Percentiles rank a stretch among this genome's conserved stretches.
phyloP scores from a whole-genome alignment of 2,888 invertebrate species.

The Cistogaster globosa region DNA sequence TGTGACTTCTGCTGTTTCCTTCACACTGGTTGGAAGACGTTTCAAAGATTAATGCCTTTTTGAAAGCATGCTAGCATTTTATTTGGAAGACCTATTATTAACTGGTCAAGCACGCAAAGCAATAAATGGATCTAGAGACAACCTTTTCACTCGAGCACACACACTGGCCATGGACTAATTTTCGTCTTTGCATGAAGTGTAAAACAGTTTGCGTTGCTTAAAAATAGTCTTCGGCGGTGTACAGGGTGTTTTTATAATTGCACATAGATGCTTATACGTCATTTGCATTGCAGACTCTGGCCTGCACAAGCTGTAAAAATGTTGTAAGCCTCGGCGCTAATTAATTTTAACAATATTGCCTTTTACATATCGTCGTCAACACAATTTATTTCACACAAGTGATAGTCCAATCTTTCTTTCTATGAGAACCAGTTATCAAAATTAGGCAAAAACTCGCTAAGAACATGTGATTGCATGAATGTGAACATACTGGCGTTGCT shows the following conservation, averaged over 20 bases:
- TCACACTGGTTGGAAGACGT: conserved; percentile 2
- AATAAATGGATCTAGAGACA: conserved; percentile 9
- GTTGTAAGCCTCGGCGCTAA: no score
- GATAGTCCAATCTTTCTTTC: conserved; percentile 7
- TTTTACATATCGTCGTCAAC: neutral
- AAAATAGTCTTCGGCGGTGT: no score
- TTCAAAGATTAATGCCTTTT: conserved; percentile 33
- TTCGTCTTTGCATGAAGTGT: no score
- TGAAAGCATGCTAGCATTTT: conserved; percentile 19
- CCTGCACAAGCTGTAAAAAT: no score
- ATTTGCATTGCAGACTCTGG: no score
- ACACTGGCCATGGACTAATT: conserved; percentile 11
- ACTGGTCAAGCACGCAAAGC: conserved; percentile 14
- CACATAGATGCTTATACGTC: no score
- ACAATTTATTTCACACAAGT: conserved; percentile 5
- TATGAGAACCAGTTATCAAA: no score
- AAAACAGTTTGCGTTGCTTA: no score
- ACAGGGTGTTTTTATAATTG: no score
- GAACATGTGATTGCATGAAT: no score
- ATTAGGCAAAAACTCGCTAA: no score
- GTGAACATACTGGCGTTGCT: conserved; percentile 10
- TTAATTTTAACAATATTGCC: conserved; percentile 1
- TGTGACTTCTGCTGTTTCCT: neutral
- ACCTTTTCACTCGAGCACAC: conserved; percentile 18
- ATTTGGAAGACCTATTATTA: conserved; percentile 20